A percentile compares a stretch with the other conserved stretches of the same genome.
Conservation (phyloP, 2,113 vertebrate genomes). For the Mungos mungo region DNA sequence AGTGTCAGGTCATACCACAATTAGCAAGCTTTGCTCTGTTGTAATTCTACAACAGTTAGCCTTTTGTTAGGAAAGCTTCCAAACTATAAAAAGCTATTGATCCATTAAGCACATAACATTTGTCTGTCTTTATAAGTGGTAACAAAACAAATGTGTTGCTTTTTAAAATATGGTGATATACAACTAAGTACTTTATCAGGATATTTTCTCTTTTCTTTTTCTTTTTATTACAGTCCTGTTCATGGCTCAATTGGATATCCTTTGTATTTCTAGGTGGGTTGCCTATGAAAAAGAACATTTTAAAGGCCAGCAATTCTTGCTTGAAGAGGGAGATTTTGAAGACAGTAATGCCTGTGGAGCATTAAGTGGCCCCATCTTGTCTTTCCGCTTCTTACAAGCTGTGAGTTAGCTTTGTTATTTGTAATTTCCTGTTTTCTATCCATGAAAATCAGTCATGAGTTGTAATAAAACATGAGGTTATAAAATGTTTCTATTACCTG, state of each 20-base stretch:
- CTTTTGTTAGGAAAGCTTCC: conserved; percentile 45
- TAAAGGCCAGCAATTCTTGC: conserved; percentile 89
- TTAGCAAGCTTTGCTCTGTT: background rate
- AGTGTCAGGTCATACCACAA: background rate
- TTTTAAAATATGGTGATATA: background rate
- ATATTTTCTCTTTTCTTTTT: background rate
- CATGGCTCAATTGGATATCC: conserved; percentile 32
- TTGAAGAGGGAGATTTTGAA: conserved; percentile 91
- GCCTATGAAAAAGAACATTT: conserved; percentile 89
- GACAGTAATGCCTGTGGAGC: conserved; percentile 82
- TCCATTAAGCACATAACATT: conserved; percentile 24
- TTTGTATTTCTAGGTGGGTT: conserved; percentile 88
- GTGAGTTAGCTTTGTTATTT: conserved; percentile 83
- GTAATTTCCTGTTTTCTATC: background rate
- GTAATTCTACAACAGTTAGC: background rate
- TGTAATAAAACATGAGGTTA: background rate
- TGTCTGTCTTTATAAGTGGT: conserved; percentile 45
- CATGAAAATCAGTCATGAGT: background rate
- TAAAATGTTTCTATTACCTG: background rate
- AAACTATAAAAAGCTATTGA: conserved; percentile 37
- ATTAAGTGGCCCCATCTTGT: conserved; percentile 80
- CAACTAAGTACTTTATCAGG: background rate
- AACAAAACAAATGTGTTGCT: conserved; percentile 42
- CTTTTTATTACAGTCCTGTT: conserved; percentile 24
- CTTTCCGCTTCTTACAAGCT: conserved; percentile 89